Evolutionary conservation across 2,888 invertebrate genomes (phyloP), one percentile per base, ranked within the genome.

Genomic region (Eupithecia insigniata): DNA sequence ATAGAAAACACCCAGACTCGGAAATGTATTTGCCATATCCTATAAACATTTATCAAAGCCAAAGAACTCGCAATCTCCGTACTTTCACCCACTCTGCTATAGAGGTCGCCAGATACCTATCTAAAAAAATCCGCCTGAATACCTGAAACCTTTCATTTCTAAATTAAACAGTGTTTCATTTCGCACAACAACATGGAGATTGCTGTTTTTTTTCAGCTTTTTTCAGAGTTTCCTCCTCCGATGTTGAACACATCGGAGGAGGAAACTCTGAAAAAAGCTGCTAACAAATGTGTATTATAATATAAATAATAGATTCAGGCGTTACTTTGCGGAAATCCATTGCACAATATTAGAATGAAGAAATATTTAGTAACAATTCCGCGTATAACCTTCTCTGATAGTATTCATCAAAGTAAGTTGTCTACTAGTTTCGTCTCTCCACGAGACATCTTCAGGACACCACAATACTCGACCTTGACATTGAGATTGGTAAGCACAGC

Each of bases 191-290:
- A 70, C 66, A 67, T 6, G 32, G 39, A 58, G 51, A 67, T 61
- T 67, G 73, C 64, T 46, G 46, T 67, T 65, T 66, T 65, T 66
- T 43, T 51, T 51, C n/a, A 46, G 46, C n/a, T 46, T 46, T 34
- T 55, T 22, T 30, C 46, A 46, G 72, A 66, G 72, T 78, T 79
- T 76, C 75, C 76, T 74, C 73, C 77, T 72, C 62, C 58, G 62
- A 73, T 75, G 67, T 74, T n/a, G n/a, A n/a, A n/a, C n/a, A 74
- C 67, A 75, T 73, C 62, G 58, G 62, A 72, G 77, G 73, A 74
- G 76, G 75, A 76, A 79, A 78, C 72, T 66, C 72, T 46, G 46
- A 30, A 22, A 55, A 34, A 46, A 46, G 74, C 74, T 77, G 68
- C 75, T 75, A 73, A 62, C 70, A 60, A 73, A 71, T 70, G 72